Percentiles rank a stretch among this genome's conserved stretches.
phyloP scores from a whole-genome alignment of 2,113 vertebrate genomes.

The Boleophthalmus pectinirostris region DNA sequence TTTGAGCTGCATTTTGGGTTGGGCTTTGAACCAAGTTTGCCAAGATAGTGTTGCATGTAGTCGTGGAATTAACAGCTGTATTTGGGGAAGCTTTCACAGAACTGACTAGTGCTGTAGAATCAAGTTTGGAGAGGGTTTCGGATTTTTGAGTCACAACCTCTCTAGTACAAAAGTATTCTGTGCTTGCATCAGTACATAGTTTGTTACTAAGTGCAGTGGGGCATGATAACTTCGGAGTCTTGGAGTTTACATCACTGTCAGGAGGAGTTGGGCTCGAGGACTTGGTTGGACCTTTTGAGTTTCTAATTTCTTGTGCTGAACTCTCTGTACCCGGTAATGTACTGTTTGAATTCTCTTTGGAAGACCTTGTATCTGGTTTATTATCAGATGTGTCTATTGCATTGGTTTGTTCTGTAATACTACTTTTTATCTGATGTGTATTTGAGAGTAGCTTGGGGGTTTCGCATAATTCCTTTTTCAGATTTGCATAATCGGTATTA shows the following conservation, averaged over 20 bases:
- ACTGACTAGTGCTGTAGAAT: slow-evolving; percentile 17
- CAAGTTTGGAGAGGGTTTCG: background rate
- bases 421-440: background rate
- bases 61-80: slow-evolving; percentile 9
- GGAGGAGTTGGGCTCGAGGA: slow-evolving; percentile 10
- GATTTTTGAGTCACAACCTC: background rate
- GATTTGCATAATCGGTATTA: slow-evolving; percentile 18
- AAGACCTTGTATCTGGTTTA: slow-evolving; percentile 8
- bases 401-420: background rate
- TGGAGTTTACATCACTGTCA: slow-evolving; percentile 13
- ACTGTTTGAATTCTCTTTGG: background rate
- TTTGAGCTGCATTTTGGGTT: background rate
- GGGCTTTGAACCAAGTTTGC: slow-evolving; percentile 21
- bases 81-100: slow-evolving; percentile 3
- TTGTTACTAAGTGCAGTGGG: background rate
- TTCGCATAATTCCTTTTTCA: slow-evolving; percentile 7
- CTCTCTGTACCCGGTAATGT: background rate
- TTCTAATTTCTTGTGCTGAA: slow-evolving; percentile 1
- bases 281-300: background rate
- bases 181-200: slow-evolving; percentile 6
- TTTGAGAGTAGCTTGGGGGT: background rate
- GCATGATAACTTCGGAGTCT: background rate
- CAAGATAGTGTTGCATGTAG: background rate
- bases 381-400: slow-evolving; percentile 8
- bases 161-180: slow-evolving; percentile 4